Base-by-base conservation (phyloP, 53 echinoderm and acorn worm species). In the Mesocentrotus franciscanus region DNA sequence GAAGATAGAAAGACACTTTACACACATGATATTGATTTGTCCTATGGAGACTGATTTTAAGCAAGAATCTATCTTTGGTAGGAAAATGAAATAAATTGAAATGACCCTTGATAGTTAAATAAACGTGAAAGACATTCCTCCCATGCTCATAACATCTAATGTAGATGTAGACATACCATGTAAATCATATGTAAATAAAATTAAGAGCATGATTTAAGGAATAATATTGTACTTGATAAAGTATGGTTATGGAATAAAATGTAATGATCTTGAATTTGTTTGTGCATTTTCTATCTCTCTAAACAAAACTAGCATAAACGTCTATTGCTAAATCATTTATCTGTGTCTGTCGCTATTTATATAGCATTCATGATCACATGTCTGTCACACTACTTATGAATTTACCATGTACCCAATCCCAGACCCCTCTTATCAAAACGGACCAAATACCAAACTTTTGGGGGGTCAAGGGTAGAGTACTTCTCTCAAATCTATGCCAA, bases 361-460 rank as follows among this genome's bases (percentile, higher is more conserved):
- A 62, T 18, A 62, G 62, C 62, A 11, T 72, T 72, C 30, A 26
- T n/a, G 9, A 72, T 72, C 10, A 72, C 27, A 39, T 81, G 42
- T 81, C 33, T 39, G 42, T 42, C 42, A 20, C 42, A 36, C 18
- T 42, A 42, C 42, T 81, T 81, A 18, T 18, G 10, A 33, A 20
- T 81, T 81, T 11, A 39, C 18, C 18, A 87, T 12, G 1, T 2
- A 57, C 24, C 58, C 58, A 58, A n/a, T 42, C 4, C 58, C 17
- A 13, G n/a, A 1, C 58, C 87, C 87, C 58, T 57, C 59, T 56
- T 27, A 58, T 27, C 56, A 87, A 87, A 87, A 58, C 1, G 57
- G 58, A 58, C 87, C 87, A 26, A 58, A 57, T 87, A n/a, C 87
- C 87, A 87, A 87, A 56, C 87, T 87, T 57, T 56, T 58, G 59